Evolutionary conservation across 92 coral and sea anemone species (phyloP).

Genomic region (Plumapathes pennacea): DNA sequence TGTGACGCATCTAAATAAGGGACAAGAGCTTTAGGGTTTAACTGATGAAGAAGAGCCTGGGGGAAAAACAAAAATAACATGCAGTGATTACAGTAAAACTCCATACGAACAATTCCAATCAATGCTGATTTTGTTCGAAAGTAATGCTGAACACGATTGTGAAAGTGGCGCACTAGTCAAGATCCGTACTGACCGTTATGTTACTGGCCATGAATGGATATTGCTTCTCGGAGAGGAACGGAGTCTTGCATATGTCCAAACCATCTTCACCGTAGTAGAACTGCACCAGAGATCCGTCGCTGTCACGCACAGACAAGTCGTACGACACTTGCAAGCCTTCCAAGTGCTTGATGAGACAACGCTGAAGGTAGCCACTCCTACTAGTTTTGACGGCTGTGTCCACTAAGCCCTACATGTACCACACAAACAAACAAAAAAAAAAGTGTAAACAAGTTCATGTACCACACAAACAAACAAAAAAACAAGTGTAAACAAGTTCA

Average conservation of each 20-base stretch:
- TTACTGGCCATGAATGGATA: slow-evolving; percentile 86
- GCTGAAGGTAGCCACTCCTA: slow-evolving; percentile 98
- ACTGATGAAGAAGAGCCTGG: slow-evolving; percentile 70
- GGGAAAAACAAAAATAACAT: neutral
- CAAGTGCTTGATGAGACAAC: slow-evolving; percentile 94
- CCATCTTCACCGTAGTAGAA: slow-evolving; percentile 98
- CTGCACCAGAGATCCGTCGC: slow-evolving; percentile 97
- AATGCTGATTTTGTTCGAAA: too few relatives aligned
- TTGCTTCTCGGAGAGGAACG: slow-evolving; percentile 89
- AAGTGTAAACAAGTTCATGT: too few relatives aligned
- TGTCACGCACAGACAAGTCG: slow-evolving; percentile 93
- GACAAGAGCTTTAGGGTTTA: slow-evolving; percentile 74
- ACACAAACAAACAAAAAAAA: neutral
- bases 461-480: too few relatives aligned
- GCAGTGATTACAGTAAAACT: neutral
- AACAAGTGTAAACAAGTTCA: too few relatives aligned
- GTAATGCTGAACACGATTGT: too few relatives aligned
- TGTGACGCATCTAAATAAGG: slow-evolving; percentile 49
- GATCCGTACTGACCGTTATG: slow-evolving; percentile 58
- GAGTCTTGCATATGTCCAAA: slow-evolving; percentile 80
- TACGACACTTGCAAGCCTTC: slow-evolving; percentile 91
- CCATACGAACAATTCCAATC: neutral
- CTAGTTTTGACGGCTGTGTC: slow-evolving; percentile 99
- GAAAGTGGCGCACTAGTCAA: too few relatives aligned
- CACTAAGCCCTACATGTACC: slow-evolving; percentile 75